These are phyloP conservation scores for Acanthurus tractus DNA, from an alignment of 2,797 vertebrate species.

Conservation along the genomic window DNA sequence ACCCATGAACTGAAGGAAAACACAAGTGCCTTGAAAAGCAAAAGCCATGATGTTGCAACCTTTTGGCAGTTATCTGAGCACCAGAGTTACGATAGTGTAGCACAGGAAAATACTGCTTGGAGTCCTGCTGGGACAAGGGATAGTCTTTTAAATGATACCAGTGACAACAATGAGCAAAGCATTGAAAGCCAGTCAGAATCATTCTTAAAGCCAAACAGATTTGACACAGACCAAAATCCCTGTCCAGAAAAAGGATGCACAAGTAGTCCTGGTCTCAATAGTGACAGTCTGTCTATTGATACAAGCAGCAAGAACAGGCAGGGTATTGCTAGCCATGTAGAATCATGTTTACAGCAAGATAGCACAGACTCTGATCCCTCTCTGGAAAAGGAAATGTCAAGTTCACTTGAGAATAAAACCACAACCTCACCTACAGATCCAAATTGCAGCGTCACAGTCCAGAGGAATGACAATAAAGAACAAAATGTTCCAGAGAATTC, in stretches of 20 bases:
- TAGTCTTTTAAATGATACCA: constrained; percentile 14
- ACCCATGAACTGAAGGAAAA: constrained; percentile 31
- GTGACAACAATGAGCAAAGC: constrained; percentile 52
- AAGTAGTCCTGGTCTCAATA: not conserved
- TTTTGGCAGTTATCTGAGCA: constrained; percentile 35
- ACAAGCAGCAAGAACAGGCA: not conserved
- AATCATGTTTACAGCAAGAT: constrained; percentile 8
- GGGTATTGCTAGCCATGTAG: not conserved
- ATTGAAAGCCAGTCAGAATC: constrained; percentile 58
- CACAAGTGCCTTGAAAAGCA: constrained; percentile 25
- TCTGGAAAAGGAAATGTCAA: constrained; percentile 18
- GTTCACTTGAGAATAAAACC: constrained; percentile 13
- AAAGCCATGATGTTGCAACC: constrained; percentile 25
- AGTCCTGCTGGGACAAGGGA: constrained; percentile 16
- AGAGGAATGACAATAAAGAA: not conserved
- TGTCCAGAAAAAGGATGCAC: constrained; percentile 26
- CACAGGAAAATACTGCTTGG: constrained; percentile 15
- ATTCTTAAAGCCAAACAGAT: constrained; percentile 46
- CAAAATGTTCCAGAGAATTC: not conserved
- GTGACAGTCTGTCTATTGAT: constrained; percentile 14
- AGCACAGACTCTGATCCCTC: constrained; percentile 3
- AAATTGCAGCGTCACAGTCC: not conserved
- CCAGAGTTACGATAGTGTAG: constrained; percentile 40
- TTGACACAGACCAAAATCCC: constrained; percentile 5
- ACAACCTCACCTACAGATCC: not conserved